Base-by-base conservation (phyloP, 1,140 invertebrate genomes). In the Drosophila athabasca region DNA sequence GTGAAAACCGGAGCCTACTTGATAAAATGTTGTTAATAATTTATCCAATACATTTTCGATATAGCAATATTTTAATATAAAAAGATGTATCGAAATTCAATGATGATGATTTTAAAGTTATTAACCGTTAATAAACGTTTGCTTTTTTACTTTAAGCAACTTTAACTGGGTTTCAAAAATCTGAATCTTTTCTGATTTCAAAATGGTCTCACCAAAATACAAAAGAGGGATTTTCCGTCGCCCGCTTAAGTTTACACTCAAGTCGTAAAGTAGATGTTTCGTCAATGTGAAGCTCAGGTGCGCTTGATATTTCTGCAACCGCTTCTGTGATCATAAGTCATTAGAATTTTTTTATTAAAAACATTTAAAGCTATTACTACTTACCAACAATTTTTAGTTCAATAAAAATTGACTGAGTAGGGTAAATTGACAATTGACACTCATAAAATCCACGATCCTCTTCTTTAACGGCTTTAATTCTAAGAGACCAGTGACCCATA, bases 371-470 rank as follows among this genome's bases (percentile, higher is more conserved):
- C 17, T 39, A 15, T 6, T 17, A 17, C 2, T 44, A 93, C 95
- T 95, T 93, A 96, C 96, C 95, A 68, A 96, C 95, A 68, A 97
- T 95, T 91, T 94, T 94, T 70, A 97, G 93, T 77, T 94, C 94
- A 59, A 96, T 92, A 91, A 96, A 95, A 92, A 96, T 95, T 90
- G 95, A 96, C 49, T 95, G 94, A 57, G 96, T 95, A 55, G 96
- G 96, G 92, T 96, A 95, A 45, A 95, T 95, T 49, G 95, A 96
- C 71, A 96, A 94, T 93, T 96, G 96, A 91, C 96, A 96, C 91
- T 96, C 95, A 84, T 96, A 96, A 26, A 95, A 91, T n/a, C 95
- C 96, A 6, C 94, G 94, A 82, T 97, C 96, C 13, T 94, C 92
- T 6, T 94, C 92, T 35, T 94, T 95, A 6, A 96, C 95, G 69